Evolutionary conservation across 2,888 invertebrate species (phyloP), one percentile per base, ranked within the genome.

Genomic region (Dastarcus helophoroides): DNA sequence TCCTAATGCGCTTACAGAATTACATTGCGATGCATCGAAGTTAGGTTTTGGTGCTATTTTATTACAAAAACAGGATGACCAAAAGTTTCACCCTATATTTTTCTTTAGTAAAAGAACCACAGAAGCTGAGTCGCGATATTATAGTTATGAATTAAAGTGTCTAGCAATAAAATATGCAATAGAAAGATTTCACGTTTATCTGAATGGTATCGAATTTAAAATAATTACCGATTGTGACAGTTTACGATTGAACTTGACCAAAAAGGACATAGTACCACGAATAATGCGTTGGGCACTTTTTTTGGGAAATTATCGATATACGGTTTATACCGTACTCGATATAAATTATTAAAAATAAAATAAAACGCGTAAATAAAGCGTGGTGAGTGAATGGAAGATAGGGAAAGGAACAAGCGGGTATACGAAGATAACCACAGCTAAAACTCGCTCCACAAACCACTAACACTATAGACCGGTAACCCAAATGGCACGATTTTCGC

Each of bases 1-100:
- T 15, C 48, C 48, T 1, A 22, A 31, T 6, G 33, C 39, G 14
- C 40, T 46, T 17, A 56, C 54, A 2, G 46, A 57, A 33, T 30
- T 57, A 21, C 54, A 56, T 30, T 51, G 50, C 11, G 54, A 58
- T 35, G 55, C 51, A 1, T 50, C 48, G 29, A 30, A 43, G 1
- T 8, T 34, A 3, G 54, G 54, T 1, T 54, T 41, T 31, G 55
- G 51, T 1, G 43, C 45, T 2, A 42, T 54, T 4, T 31, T 56
- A 9, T 10, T 57, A 17, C 56, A 58, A 35, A 41, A 37, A 21
- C 50, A 54, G 26, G 5, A 27, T 0, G 47, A 51, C 36, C 30
- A 29, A 3, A 37, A 41, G 14, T 42, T 52, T 14, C 47, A 54
- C 16, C 53, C 53, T 0, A 32, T 54, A 1, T 50, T 50, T 30